These are phyloP conservation scores for Volucella inanis DNA, from an alignment of 2,888 invertebrate genomes.

Conservation along the genomic window DNA sequence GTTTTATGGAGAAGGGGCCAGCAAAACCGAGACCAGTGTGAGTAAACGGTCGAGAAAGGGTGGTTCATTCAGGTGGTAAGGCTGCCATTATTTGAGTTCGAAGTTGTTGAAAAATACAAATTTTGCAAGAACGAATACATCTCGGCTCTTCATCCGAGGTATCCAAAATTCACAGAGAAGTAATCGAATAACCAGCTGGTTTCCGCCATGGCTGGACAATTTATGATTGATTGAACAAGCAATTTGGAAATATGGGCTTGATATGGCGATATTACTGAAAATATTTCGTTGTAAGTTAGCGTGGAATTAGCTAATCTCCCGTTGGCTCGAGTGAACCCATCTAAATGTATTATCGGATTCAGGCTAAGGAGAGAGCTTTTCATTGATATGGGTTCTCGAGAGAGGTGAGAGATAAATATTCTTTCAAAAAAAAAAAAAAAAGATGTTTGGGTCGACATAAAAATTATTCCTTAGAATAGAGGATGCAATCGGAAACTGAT, in stretches of 20 bases:
- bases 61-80: conserved; percentile 2
- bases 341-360: conserved; percentile 5
- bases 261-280: conserved; percentile 7
- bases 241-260: neutral
- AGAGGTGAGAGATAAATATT: no score
- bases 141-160: conserved; percentile 6
- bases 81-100: conserved; percentile 2
- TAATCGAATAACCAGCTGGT: conserved; percentile 18
- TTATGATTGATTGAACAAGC: conserved; percentile 2
- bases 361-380: no score
- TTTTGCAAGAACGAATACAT: neutral
- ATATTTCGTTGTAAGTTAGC: conserved; percentile 16
- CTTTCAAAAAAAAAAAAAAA: no score
- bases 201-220: conserved; percentile 4
- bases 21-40: neutral
- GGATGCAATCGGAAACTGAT: no score
- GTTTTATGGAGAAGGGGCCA: conserved; percentile 2
- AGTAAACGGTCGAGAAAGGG: neutral
- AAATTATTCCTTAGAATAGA: no score
- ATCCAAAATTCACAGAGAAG: no score
- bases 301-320: conserved; percentile 15
- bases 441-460: no score
- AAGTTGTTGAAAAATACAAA: neutral
- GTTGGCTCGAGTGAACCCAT: conserved; percentile 1
- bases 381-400: no score